Evolutionary conservation across 2,113 vertebrate genomes (phyloP).

Genomic region (Semnornis frantzii): DNA sequence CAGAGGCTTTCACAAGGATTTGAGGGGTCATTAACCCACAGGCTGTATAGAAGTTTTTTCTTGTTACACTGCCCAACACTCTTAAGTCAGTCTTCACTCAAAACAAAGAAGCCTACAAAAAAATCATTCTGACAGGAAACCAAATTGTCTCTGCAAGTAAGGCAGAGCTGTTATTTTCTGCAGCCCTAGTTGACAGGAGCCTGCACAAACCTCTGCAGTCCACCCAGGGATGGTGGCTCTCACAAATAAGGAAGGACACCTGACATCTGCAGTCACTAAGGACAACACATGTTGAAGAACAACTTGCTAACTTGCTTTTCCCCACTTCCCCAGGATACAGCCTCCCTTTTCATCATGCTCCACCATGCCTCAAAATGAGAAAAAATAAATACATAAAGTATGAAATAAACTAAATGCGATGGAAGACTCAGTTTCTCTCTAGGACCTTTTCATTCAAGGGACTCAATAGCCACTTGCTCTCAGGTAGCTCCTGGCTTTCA

Average conservation of each 20-base stretch:
- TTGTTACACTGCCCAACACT: background rate
- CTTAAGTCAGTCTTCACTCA: background rate
- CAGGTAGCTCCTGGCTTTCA: background rate
- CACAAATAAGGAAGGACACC: accelerated
- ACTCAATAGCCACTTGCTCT: background rate
- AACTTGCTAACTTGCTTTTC: background rate
- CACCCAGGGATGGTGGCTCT: background rate
- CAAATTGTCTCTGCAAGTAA: background rate
- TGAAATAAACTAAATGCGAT: background rate
- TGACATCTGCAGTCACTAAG: background rate
- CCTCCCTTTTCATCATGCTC: background rate
- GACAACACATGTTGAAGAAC: accelerated
- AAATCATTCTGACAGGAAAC: accelerated
- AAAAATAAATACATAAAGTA: background rate
- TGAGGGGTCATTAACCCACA: background rate
- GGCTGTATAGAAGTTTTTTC: background rate
- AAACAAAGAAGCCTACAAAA: background rate
- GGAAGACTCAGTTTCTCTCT: background rate
- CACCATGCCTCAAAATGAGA: background rate
- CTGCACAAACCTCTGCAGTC: background rate
- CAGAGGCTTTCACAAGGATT: background rate
- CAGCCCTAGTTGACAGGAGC: no score
- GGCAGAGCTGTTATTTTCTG: background rate
- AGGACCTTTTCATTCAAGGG: background rate
- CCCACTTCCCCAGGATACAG: background rate